Evolutionary conservation across 2,888 invertebrate genomes (phyloP).

Genomic region (Tanypteryx hageni): DNA sequence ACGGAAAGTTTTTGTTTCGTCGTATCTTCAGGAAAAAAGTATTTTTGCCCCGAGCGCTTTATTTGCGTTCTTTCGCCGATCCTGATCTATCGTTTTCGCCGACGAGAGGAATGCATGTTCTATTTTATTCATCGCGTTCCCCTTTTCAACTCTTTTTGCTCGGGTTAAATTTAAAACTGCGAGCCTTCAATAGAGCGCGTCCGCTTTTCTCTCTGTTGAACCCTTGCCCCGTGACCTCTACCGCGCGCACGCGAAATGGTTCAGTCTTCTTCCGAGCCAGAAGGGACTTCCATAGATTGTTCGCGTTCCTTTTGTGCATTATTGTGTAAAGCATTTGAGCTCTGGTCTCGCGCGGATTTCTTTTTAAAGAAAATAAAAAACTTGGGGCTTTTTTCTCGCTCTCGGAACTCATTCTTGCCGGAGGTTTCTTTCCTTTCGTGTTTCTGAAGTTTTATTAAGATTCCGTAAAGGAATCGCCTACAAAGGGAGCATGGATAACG

Average conservation of each 20-base stretch:
- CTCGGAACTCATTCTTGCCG: too few relatives aligned
- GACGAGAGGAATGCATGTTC: not conserved
- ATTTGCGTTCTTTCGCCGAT: not conserved
- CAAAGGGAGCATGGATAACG: too few relatives aligned
- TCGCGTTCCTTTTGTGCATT: not conserved
- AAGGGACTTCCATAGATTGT: not conserved
- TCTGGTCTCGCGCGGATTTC: too few relatives aligned
- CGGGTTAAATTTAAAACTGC: conserved; percentile 16
- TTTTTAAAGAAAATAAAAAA: too few relatives aligned
- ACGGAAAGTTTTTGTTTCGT: too few relatives aligned
- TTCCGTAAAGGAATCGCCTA: too few relatives aligned
- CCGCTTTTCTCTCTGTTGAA: conserved; percentile 3
- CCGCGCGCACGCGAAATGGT: not conserved
- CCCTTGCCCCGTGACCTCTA: conserved; percentile 22
- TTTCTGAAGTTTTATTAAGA: too few relatives aligned
- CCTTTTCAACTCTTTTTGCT: not conserved
- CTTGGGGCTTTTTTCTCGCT: too few relatives aligned
- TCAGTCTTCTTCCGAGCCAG: not conserved
- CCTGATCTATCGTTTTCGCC: not conserved
- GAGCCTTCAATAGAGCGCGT: not conserved
- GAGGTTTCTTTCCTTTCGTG: too few relatives aligned
- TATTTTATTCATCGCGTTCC: not conserved
- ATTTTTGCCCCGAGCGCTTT: too few relatives aligned
- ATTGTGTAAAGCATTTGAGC: too few relatives aligned
- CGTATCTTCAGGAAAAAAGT: too few relatives aligned